Conservation (phyloP, 2,113 vertebrate species). For the Limnothrissa miodon region DNA sequence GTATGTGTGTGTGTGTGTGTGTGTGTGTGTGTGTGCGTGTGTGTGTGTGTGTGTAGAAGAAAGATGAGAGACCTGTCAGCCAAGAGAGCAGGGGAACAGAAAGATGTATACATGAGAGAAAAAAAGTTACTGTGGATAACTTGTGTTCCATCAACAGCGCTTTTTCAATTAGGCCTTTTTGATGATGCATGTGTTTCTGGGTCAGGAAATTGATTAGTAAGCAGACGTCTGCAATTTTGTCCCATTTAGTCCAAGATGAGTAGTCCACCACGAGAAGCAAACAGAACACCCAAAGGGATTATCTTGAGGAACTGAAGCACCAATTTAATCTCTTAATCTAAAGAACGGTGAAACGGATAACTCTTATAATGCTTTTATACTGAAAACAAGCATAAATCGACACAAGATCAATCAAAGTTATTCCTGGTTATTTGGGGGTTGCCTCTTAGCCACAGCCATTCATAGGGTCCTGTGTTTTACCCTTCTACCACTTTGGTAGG, state of each 20-base stretch:
- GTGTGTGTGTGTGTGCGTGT: not conserved
- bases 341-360: not conserved
- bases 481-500: not conserved
- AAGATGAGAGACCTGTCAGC: constrained; percentile 32
- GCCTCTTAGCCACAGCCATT: not conserved
- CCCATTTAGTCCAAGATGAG: constrained; percentile 51
- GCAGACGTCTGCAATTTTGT: constrained; percentile 70
- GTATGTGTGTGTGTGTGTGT: too few relatives aligned
- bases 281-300: not conserved
- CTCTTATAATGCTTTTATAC: not conserved
- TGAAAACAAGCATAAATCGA: not conserved
- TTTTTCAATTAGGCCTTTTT: constrained; percentile 73
- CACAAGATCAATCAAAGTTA: too few relatives aligned
- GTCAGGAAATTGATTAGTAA: constrained; percentile 65
- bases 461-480: not conserved
- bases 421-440: too few relatives aligned
- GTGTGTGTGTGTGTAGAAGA: not conserved
- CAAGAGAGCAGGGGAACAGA: constrained; percentile 46
- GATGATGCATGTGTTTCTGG: constrained; percentile 67
- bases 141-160: constrained; percentile 57
- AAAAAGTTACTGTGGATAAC: constrained; percentile 30
- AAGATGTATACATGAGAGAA: constrained; percentile 29
- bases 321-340: not conserved
- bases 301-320: not conserved
- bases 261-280: constrained; percentile 34